Evolutionary conservation across 2,888 invertebrate genomes (phyloP), one percentile per base, ranked within the genome.

Genomic region (Ganaspis brasiliensis): DNA sequence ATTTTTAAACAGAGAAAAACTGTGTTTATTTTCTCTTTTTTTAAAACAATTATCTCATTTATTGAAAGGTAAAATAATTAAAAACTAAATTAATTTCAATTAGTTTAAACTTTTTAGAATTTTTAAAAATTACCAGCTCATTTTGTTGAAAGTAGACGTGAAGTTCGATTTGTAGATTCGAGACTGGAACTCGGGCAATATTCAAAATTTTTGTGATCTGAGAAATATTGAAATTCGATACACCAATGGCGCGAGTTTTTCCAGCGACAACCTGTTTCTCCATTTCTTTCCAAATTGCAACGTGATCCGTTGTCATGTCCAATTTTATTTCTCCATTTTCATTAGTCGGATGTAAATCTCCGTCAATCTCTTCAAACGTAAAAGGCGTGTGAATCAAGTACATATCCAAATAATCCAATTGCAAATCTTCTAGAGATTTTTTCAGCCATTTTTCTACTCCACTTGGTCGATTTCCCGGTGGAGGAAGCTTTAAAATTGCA

Each of bases 351-450:
- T 94, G 93, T 40, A 95, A 92, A 73, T 95, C 94, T 0, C 94
- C 94, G 12, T 94, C 95, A 14, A 93, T 92, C 79, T 95, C 94
- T 74, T 93, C 92, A 75, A 96, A 93, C 0, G 93, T 93, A 84
- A 97, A 95, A 0, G 98, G 97, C 1, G 93, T 93, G 88, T 98
- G 98, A 79, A 97, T 92, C 52, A 98, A 92, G 91, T 96, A 97
- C 78, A 98, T 91, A 91, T 98, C 98, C 45, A 98, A 89, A 89
- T 97, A 98, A 71, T 95, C 95, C 78, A 97, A 88, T 76, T 95
- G 95, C 24, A 98, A 92, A 85, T 94, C 94, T n/a, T 93, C 91
- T 76, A 96, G 91, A 0, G 97, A 96, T 63, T 93, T 93, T 79
- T 93, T 93, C 74, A 97, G 92, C 87, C 93, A 95, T 78, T 94